Evolutionary conservation across 2,797 vertebrate genomes (phyloP).

Genomic region (Spheniscus humboldti): DNA sequence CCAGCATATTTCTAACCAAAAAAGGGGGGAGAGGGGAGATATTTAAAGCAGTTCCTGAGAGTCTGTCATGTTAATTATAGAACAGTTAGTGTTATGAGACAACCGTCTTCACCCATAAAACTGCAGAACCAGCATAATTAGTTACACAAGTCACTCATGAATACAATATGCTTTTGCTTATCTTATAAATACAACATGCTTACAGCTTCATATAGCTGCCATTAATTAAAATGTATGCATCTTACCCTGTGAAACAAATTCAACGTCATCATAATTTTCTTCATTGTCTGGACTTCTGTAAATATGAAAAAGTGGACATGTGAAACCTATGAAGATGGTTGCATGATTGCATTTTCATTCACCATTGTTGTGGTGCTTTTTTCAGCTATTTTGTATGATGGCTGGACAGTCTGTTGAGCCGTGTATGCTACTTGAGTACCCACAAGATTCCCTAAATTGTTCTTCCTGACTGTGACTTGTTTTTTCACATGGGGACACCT

Average conservation of each 20-base stretch:
- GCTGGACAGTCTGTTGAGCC: not conserved
- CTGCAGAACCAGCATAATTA: not conserved
- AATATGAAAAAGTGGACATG: constrained; percentile 8
- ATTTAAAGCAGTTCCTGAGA: not conserved
- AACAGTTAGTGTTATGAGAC: not conserved
- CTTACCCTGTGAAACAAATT: constrained; percentile 67
- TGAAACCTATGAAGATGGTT: not conserved
- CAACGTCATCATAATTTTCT: constrained; percentile 69
- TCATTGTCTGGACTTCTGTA: constrained; percentile 65
- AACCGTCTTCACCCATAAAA: not conserved
- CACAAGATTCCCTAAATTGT: not conserved
- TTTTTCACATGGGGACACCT: not conserved
- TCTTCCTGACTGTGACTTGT: not conserved
- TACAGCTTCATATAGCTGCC: not conserved
- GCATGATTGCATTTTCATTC: not conserved
- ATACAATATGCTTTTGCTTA: not conserved
- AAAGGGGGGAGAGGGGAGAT: fast-evolving
- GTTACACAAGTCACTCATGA: not conserved
- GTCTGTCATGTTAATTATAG: not conserved
- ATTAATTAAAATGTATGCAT: not conserved
- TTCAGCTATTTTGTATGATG: not conserved
- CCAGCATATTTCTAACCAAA: not conserved
- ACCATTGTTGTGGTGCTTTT: not conserved
- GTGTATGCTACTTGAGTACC: not conserved
- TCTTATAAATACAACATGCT: not conserved